Evolutionary conservation across 2,797 vertebrate genomes (phyloP), one percentile per base, ranked within the genome.

Genomic region (Fratercula arctica): DNA sequence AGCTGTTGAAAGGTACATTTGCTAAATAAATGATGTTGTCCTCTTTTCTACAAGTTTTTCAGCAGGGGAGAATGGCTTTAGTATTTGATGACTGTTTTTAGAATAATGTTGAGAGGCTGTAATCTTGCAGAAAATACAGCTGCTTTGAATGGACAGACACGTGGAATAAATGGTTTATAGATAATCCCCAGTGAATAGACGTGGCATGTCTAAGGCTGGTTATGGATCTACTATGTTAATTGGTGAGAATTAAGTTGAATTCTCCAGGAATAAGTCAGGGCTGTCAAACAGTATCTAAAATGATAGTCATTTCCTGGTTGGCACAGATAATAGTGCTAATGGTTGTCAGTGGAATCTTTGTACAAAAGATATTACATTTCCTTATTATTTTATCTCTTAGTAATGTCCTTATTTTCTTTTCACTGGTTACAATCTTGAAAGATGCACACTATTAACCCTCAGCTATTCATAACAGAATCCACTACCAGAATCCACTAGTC

Each of bases 221-320:
- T 95, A 91, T 93, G 77, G 94, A 94, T 93, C 93, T 96, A 74
- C 86, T 94, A 26, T 74, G 64, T 92, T 96, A 96, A 96, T 92
- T 97, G 94, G 88, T 77, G 75, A 94, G 90, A 95, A 95, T 89
- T 64, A 96, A 87, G 84, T 17, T 3, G 48, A 95, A 20, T 79
- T 95, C 93, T 95, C 41, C 53, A 67, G 70, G 85, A 96, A 95
- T 94, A 95, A 94, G 96, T 96, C 83, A 92, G 88, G 77, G 56
- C 90, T 96, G 96, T 94, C 96, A 97, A 95, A 95, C 48, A 94
- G 80, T 76, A 94, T 94, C 90, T 93, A 56, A 95, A 95, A 96
- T 93, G 86, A 93, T 95, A 92, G 83, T 94, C 1, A 92, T 95
- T 96, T 97, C 86, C 91, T 95, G 94, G 70, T 95, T 95, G 91